A percentile compares a stretch with the other conserved stretches of the same genome.
These are phyloP conservation scores for Andrena marginata DNA, from an alignment of 2,888 invertebrate genomes.

Conservation along the genomic window DNA sequence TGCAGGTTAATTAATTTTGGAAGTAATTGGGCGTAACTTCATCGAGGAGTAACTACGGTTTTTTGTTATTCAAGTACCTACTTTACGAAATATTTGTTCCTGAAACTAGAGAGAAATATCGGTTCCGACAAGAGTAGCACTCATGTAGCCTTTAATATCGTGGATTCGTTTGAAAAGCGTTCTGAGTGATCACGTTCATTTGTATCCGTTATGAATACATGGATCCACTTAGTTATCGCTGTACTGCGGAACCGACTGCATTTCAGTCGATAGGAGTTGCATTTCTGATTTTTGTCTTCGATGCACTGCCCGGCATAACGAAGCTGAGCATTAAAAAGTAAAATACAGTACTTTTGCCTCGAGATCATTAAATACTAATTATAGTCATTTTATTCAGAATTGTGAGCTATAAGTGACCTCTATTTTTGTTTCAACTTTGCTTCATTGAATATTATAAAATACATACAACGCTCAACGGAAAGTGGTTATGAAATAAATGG, in stretches of 20 bases:
- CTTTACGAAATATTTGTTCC: neutral
- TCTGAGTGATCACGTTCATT: conserved; percentile 32
- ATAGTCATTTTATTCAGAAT: neutral
- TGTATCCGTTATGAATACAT: conserved; percentile 36
- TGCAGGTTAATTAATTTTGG: neutral
- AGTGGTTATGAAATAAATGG: neutral
- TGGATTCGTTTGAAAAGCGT: conserved; percentile 39
- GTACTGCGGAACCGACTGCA: conserved; percentile 68
- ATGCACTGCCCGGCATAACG: conserved; percentile 29
- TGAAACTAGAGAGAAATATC: neutral
- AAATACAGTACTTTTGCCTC: conserved; percentile 7
- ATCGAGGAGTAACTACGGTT: neutral
- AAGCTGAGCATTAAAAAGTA: conserved; percentile 33
- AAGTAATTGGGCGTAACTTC: neutral
- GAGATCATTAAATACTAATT: conserved; percentile 12
- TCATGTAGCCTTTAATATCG: conserved; percentile 23
- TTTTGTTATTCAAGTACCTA: conserved; percentile 3
- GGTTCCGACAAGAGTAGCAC: neutral
- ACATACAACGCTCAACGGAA: neutral
- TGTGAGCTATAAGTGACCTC: neutral
- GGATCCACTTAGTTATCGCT: conserved; percentile 44
- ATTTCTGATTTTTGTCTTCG: conserved; percentile 54
- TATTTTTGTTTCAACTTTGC: neutral
- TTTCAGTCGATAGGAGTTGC: conserved; percentile 71
- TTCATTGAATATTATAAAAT: neutral